Percentiles rank a stretch among this genome's conserved stretches.
Evolutionary conservation across 2,888 invertebrate genomes (phyloP).

Genomic region (Phortica okadai): DNA sequence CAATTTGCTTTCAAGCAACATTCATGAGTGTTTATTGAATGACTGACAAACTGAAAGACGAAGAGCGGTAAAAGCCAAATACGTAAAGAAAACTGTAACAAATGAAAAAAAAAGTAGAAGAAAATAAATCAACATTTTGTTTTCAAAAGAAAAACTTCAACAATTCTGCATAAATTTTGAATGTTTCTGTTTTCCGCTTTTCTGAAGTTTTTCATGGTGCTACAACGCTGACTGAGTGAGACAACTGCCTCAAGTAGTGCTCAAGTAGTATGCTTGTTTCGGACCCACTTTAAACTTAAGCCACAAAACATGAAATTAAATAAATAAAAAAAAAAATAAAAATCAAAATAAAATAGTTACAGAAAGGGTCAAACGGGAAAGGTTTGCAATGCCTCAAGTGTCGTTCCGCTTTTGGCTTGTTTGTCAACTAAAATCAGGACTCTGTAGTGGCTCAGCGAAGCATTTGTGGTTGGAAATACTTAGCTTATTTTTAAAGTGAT

Average conservation of each 20-base stretch:
- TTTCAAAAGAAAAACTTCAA: background rate
- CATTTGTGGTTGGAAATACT: background rate
- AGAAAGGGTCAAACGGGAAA: background rate
- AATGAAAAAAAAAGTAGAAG: slow-evolving; percentile 10
- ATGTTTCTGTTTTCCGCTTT: background rate
- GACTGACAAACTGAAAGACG: background rate
- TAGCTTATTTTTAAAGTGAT: too few species aligned
- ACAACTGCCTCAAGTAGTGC: background rate
- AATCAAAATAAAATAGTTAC: background rate
- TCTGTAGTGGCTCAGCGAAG: background rate
- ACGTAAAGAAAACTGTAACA: background rate
- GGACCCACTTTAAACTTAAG: background rate
- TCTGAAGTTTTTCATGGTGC: background rate
- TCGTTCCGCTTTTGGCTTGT: slow-evolving; percentile 2
- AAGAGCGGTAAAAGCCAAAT: background rate
- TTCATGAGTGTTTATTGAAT: slow-evolving; percentile 44
- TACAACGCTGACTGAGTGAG: background rate
- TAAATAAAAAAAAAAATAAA: background rate
- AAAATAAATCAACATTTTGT: slow-evolving; percentile 12
- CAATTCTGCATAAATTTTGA: background rate
- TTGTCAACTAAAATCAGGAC: background rate
- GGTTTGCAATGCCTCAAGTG: background rate
- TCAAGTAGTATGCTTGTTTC: slow-evolving; percentile 9
- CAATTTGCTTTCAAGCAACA: slow-evolving; percentile 39
- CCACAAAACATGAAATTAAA: background rate